Base-by-base conservation (phyloP, 2,888 invertebrate species). In the Drosophila pseudotalamancana region DNA sequence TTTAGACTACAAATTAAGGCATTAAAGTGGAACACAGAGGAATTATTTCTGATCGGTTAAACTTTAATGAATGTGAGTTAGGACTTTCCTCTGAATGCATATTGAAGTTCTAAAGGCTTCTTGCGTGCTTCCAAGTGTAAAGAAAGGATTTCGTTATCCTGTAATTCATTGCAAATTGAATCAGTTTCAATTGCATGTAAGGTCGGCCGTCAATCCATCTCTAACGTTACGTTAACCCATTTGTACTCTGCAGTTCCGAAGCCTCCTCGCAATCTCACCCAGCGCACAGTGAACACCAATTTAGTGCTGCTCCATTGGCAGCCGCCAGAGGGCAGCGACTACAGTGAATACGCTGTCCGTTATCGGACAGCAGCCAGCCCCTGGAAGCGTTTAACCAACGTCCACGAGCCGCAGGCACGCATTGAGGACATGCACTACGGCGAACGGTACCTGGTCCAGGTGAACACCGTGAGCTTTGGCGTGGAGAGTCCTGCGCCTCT, bases 381-480 rank as follows among this genome's bases (percentile, higher is more conserved):
- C 65, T 96, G 96, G 96, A 93, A 93, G 6, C 93, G 94, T 76
- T 91, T 96, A 48, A 94, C 95, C 14, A 93, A 94, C 54, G 94
- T 96, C 4, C 92, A 92, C 35, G 93, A 93, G 27, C 94, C 94
- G 2, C 95, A 95, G 86, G 95, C 95, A 3, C 95, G 96, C 92
- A 95, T 97, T 23, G 93, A 94, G 32, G 96, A 97, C 90, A 95
- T 98, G 95, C 95, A 95, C 31, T 96, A 97, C 49, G 98, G 98
- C 43, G 97, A 97, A 92, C 94, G 94, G 50, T 98, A 97, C 90
- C 94, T 95, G 3, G 95, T 98, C 74, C 95, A 96, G 92, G 95
- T 98, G 51, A 97, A 97, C 89, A 95, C 97, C 19, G 95, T 96
- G 35, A 97, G 97, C 91, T 96, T 95, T 88, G 94, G 95, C 16